Conservation (phyloP, 2,888 invertebrate genomes). For the Rhodophaea formosa region DNA sequence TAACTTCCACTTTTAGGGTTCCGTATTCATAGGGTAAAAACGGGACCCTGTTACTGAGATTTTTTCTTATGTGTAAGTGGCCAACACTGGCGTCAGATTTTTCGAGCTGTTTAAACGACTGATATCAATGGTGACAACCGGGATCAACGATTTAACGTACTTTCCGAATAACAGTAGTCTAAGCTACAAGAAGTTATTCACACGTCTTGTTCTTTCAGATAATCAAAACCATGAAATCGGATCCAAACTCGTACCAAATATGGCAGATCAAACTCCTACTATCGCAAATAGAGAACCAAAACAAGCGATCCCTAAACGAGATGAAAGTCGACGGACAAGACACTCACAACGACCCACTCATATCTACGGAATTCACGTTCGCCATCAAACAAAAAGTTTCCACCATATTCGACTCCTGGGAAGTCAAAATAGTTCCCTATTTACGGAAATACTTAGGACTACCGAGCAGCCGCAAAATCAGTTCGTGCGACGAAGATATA, state of each 20-base stretch:
- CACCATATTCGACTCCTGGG: slow-evolving; percentile 79
- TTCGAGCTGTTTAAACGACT: too few relatives aligned
- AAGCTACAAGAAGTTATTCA: too few relatives aligned
- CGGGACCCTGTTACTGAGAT: too few relatives aligned
- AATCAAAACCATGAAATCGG: slow-evolving; percentile 74
- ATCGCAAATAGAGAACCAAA: slow-evolving; percentile 75
- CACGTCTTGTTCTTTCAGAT: slow-evolving; percentile 60
- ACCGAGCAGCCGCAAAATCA: slow-evolving; percentile 51
- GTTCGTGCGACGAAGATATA: slow-evolving; percentile 48
- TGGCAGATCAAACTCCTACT: slow-evolving; percentile 89
- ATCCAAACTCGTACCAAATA: slow-evolving; percentile 80
- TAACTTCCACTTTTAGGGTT: slow-evolving; percentile 20
- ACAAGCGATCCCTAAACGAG: slow-evolving; percentile 40
- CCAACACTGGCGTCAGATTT: too few relatives aligned
- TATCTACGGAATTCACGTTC: slow-evolving; percentile 82
- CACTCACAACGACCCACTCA: slow-evolving; percentile 60
- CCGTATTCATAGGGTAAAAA: too few relatives aligned
- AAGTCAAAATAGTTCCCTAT: slow-evolving; percentile 62
- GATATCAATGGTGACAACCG: too few relatives aligned
- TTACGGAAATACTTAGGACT: slow-evolving; percentile 77
- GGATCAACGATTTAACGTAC: too few relatives aligned
- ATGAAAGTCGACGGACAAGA: slow-evolving; percentile 62
- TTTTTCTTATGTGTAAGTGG: too few relatives aligned
- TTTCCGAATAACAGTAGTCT: too few relatives aligned
- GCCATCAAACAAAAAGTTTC: slow-evolving; percentile 82